Conservation (phyloP, 2,797 vertebrate species). For the Falco peregrinus region DNA sequence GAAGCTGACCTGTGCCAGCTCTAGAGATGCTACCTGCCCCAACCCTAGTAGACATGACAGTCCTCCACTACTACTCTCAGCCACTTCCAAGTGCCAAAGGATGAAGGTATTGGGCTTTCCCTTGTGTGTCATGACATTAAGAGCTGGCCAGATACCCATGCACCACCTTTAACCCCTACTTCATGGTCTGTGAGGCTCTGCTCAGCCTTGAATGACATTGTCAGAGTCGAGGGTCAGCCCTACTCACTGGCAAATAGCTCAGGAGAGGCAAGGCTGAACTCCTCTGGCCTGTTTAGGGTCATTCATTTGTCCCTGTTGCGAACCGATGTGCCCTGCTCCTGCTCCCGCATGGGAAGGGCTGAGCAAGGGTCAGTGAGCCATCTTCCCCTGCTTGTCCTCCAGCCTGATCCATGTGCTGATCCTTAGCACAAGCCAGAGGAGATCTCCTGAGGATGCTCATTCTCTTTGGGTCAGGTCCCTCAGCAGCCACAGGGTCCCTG, state of each 20-base stretch:
- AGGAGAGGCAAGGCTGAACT: not conserved
- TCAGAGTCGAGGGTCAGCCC: not conserved
- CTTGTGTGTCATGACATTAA: not conserved
- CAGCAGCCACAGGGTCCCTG: not conserved
- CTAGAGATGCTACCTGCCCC: slow-evolving; percentile 4
- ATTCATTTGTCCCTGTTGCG: not conserved
- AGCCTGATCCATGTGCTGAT: not conserved
- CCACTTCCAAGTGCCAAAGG: slow-evolving; percentile 18
- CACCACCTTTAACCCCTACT: not conserved
- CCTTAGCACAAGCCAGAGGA: not conserved
- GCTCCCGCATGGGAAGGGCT: not conserved
- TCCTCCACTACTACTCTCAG: not conserved
- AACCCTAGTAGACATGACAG: not conserved
- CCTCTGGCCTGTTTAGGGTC: not conserved
- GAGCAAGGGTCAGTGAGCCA: not conserved
- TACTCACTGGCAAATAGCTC: not conserved
- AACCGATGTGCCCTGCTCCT: fast-evolving
- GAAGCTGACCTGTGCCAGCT: slow-evolving; percentile 25
- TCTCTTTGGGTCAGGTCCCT: not conserved
- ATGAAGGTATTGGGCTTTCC: not conserved
- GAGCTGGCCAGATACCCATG: not conserved
- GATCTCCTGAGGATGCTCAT: not conserved
- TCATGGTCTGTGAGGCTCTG: not conserved
- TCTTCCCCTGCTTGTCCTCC: not conserved
- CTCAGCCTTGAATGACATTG: not conserved